Conservation (phyloP, 2,113 vertebrate species). For the Bambusicola thoracicus region DNA sequence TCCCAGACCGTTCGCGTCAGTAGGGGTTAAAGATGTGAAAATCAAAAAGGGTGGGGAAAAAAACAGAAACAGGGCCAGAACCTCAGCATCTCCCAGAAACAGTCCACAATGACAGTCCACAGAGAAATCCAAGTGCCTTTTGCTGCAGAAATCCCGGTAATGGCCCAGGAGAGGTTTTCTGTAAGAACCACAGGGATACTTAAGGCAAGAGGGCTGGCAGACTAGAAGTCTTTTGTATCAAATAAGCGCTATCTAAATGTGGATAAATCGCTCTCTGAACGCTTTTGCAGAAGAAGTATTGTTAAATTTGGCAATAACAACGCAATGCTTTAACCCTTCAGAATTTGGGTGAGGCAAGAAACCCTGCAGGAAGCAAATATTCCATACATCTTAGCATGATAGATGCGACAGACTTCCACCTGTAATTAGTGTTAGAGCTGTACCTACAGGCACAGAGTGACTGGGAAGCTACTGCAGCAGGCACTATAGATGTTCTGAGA, state of each 20-base stretch:
- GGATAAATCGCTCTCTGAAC: background rate
- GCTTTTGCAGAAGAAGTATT: background rate
- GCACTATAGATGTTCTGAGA: background rate
- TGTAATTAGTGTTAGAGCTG: background rate
- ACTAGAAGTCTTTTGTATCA: background rate
- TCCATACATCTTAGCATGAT: rapidly evolving
- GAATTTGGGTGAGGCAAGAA: background rate
- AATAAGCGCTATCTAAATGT: background rate
- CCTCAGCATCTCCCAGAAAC: background rate
- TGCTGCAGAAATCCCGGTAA: background rate
- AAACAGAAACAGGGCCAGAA: background rate
- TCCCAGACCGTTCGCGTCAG: background rate
- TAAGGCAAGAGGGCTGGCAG: slow-evolving; percentile 50
- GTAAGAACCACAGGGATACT: background rate
- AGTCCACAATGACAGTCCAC: too few species aligned
- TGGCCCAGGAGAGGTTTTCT: background rate
- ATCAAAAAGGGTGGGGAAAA: background rate
- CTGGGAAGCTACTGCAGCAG: background rate
- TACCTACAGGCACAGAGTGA: background rate
- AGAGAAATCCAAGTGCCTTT: background rate
- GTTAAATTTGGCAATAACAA: background rate
- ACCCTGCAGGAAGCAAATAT: rapidly evolving
- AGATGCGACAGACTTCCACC: background rate
- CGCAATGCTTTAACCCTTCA: background rate
- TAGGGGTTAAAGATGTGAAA: background rate